Conservation (phyloP, 1,140 invertebrate species). For the Centruroides sculpturatus region DNA sequence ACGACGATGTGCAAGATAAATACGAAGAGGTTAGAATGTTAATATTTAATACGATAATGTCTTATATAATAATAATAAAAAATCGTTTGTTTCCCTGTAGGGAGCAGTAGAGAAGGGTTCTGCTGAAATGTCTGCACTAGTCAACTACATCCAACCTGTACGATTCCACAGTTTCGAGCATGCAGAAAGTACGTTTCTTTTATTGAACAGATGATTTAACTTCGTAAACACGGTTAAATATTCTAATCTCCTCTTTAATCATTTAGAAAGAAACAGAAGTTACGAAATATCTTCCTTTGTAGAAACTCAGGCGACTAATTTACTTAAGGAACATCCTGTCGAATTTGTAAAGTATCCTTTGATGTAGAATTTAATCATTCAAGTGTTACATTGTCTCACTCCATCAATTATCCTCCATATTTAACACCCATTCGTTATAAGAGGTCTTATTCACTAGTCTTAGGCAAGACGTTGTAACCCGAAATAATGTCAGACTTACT, state of each 20-base stretch:
- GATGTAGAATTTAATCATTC: too few relatives aligned
- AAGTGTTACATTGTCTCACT: too few relatives aligned
- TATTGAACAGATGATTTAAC: neutral
- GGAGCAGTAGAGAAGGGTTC: constrained; percentile 48
- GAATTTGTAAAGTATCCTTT: constrained; percentile 76
- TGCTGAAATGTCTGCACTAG: constrained; percentile 87
- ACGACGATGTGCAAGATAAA: too few relatives aligned
- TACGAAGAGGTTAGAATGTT: too few relatives aligned
- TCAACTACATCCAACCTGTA: constrained; percentile 95
- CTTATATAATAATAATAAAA: neutral
- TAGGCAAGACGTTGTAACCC: neutral
- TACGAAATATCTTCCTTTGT: constrained; percentile 99
- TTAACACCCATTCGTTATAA: too few relatives aligned
- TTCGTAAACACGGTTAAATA: neutral
- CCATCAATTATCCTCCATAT: too few relatives aligned
- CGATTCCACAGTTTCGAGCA: constrained; percentile 85
- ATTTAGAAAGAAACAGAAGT: constrained; percentile 67
- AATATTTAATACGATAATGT: too few relatives aligned
- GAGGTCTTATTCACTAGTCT: too few relatives aligned
- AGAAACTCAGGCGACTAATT: constrained; percentile 86
- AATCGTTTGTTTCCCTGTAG: neutral
- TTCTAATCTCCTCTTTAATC: neutral
- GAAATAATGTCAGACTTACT: too few relatives aligned
- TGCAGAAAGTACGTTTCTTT: constrained; percentile 66
- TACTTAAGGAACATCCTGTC: constrained; percentile 83